Conservation (phyloP, 1,140 invertebrate genomes). For the Drosophila sp. region DNA sequence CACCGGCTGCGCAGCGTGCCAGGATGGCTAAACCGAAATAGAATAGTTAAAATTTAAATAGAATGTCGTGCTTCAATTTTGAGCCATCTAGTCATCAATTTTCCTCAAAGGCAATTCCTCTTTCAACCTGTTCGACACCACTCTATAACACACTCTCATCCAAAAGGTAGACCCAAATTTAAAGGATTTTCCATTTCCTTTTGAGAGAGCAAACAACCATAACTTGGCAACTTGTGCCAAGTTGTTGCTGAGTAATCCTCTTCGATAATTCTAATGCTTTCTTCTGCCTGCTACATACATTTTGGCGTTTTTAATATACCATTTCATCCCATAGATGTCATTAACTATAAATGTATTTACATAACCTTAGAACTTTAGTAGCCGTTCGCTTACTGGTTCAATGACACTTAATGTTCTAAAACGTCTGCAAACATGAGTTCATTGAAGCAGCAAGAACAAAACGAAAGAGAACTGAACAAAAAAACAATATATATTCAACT, state of each 20-base stretch:
- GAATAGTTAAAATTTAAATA: slow-evolving; percentile 84
- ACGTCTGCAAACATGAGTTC: slow-evolving; percentile 39
- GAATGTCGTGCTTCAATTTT: slow-evolving; percentile 49
- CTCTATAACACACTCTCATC: not conserved
- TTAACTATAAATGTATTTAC: slow-evolving; percentile 27
- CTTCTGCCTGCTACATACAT: too few species aligned
- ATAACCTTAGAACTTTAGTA: slow-evolving; percentile 47
- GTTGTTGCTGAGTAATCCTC: slow-evolving; percentile 46
- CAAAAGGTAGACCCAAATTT: slow-evolving; percentile 28
- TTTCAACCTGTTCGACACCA: not conserved
- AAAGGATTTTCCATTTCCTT: slow-evolving; percentile 35
- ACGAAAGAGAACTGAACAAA: slow-evolving; percentile 32
- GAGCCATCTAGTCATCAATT: slow-evolving; percentile 50
- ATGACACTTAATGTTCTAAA: slow-evolving; percentile 55
- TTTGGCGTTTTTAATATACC: too few species aligned
- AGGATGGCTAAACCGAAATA: slow-evolving; percentile 60
- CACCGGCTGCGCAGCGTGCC: slow-evolving; percentile 87
- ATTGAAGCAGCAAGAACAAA: slow-evolving; percentile 56
- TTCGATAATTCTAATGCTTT: not conserved
- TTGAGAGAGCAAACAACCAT: slow-evolving; percentile 1
- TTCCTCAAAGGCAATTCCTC: slow-evolving; percentile 14
- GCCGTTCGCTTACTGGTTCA: slow-evolving; percentile 9
- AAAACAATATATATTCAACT: not conserved
- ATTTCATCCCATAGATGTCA: not conserved
- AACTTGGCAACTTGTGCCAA: slow-evolving; percentile 41